Evolutionary conservation across 2,888 invertebrate species (phyloP).

Genomic region (Fabriciana adippe): DNA sequence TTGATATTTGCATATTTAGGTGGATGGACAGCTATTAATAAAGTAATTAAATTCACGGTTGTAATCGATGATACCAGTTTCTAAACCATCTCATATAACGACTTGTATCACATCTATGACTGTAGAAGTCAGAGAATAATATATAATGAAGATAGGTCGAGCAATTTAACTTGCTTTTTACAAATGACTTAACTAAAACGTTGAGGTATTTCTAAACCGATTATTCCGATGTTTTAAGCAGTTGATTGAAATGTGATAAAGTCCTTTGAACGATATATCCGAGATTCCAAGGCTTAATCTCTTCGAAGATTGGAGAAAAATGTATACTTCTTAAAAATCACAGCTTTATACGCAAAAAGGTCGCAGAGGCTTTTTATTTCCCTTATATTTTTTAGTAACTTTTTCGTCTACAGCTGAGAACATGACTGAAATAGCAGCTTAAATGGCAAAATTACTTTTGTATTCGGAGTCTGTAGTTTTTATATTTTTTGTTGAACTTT

Average conservation of each 20-base stretch:
- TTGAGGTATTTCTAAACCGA: slow-evolving; percentile 7
- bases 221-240: slow-evolving; percentile 44
- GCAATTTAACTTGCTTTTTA: no score
- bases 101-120: no score
- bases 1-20: no score
- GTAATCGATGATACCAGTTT: no score
- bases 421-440: slow-evolving; percentile 7
- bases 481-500: slow-evolving; percentile 9
- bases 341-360: slow-evolving; percentile 24
- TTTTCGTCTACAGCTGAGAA: slow-evolving; percentile 17
- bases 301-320: slow-evolving; percentile 25
- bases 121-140: no score
- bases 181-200: no score
- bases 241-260: slow-evolving; percentile 32
- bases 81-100: no score
- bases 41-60: no score
- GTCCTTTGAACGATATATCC: slow-evolving; percentile 20
- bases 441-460: slow-evolving; percentile 5
- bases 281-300: slow-evolving; percentile 31
- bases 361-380: slow-evolving; percentile 19
- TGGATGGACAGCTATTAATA: no score
- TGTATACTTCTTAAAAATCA: slow-evolving; percentile 22
- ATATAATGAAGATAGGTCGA: no score
- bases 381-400: slow-evolving; percentile 20
- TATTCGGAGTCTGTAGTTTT: slow-evolving; percentile 14